Evolutionary conservation across 2,797 vertebrate genomes (phyloP), one percentile per base, ranked within the genome.

Genomic region (Gymnodraco acuticeps): DNA sequence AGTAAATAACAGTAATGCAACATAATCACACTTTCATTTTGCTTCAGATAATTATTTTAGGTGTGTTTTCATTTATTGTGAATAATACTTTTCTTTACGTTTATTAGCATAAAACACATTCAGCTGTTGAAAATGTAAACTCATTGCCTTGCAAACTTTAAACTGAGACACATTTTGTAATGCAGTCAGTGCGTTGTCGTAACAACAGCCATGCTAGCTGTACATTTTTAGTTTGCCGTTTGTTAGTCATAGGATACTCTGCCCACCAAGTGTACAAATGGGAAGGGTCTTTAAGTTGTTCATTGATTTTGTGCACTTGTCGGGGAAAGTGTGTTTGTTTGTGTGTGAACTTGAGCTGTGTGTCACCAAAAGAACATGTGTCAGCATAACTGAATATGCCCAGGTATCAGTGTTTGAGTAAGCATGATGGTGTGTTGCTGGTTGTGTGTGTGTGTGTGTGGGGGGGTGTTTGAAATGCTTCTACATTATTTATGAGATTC

Each of bases 401-500:
- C 80, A 76, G 77, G 74, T 84, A 83, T 90, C 80, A 76, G 64
- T 79, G 70, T 76, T 66, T 69, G 69, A 81, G 67, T 75, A 75
- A 87, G 70, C 80, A 69, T 43, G 66, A 60, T 60, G 11, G 58
- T 68, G 53, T 67, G 51, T 45, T 23, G 33, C 20, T 53, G 65
- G 15, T 53, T 65, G 31, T 73, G 54, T 15, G 11, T 63, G 73
- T 46, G 50, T 70, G 41, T 55, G 51, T 59, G 33, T 52, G 54
- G 15, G 17, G 46, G 47, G 42, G 38, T n/a, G 56, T 31, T 66
- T 72, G 61, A 70, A 80, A 72, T 82, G 59, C 65, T 46, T 59
- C 63, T 93, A 79, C 72, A 92, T 92, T 92, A 91, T 92, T 91
- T 85, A 91, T 93, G 87, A 90, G 83, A 78, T 84, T 87, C 91